These are phyloP conservation scores for Pseudomyrmex gracilis DNA, from an alignment of 1,140 invertebrate species.

Conservation along the genomic window DNA sequence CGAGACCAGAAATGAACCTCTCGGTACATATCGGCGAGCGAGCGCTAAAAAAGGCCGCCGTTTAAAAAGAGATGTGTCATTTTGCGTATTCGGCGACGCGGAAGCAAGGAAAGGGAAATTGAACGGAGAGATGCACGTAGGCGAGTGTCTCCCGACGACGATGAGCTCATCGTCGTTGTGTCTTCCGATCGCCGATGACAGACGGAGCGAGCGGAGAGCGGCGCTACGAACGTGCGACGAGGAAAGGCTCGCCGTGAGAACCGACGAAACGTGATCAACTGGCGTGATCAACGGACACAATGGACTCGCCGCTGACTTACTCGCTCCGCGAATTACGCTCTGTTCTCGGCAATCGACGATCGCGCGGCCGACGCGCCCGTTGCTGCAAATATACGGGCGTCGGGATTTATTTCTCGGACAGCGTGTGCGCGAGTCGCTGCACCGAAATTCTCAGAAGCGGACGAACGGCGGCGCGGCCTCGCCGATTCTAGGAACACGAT, in stretches of 20 bases:
- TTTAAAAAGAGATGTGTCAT: not conserved
- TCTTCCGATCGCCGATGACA: not conserved
- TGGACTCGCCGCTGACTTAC: slow-evolving; percentile 36
- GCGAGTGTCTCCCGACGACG: slow-evolving; percentile 3
- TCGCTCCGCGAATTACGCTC: slow-evolving; percentile 13
- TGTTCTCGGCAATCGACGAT: slow-evolving; percentile 20
- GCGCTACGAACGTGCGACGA: too few relatives aligned
- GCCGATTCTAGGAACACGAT: not conserved
- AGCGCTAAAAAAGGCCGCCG: not conserved
- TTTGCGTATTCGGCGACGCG: not conserved
- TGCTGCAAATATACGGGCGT: slow-evolving; percentile 14
- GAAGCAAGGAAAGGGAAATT: not conserved
- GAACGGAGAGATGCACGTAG: slow-evolving; percentile 26
- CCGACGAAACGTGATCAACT: slow-evolving; percentile 40
- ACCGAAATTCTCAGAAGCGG: not conserved
- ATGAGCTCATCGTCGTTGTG: not conserved
- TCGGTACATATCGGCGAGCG: slow-evolving; percentile 71
- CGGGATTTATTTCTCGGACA: slow-evolving; percentile 59
- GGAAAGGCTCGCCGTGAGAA: not conserved
- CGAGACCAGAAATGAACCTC: slow-evolving; percentile 71
- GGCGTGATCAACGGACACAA: slow-evolving; percentile 52
- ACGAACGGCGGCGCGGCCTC: not conserved
- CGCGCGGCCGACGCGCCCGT: slow-evolving; percentile 16
- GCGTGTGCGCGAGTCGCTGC: not conserved
- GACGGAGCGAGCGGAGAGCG: not conserved